phyloP scores from a whole-genome alignment of 2,888 invertebrate species.

The Dasypogon diadema region DNA sequence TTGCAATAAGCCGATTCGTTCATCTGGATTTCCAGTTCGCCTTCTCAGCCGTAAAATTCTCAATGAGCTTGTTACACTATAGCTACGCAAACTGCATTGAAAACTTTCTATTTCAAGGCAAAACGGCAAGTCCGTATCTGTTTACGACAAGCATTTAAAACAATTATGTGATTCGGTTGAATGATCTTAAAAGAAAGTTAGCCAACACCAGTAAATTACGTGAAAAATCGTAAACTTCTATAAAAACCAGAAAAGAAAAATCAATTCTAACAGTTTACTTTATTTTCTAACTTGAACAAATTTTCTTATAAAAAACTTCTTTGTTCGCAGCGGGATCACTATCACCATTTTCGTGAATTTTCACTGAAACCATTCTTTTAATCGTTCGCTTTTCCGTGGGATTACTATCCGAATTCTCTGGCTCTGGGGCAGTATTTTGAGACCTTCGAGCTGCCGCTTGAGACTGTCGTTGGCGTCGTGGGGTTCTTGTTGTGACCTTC shows the following conservation, averaged over 20 bases:
- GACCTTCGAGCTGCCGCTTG: no score
- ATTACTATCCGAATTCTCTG: neutral
- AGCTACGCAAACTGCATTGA: no score
- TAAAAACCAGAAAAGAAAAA: no score
- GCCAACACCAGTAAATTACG: no score
- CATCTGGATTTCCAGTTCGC: no score
- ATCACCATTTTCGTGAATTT: slow-evolving; percentile 16
- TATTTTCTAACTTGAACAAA: slow-evolving; percentile 31
- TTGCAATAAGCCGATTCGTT: no score
- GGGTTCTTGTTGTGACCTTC: neutral
- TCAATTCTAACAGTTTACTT: slow-evolving; percentile 5
- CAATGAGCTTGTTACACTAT: no score
- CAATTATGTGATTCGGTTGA: slow-evolving; percentile 22
- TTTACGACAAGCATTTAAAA: no score
- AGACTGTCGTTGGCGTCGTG: neutral
- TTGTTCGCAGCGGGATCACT: neutral
- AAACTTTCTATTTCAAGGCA: no score
- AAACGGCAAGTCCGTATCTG: no score
- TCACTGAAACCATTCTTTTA: slow-evolving; percentile 21
- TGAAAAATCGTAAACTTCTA: no score
- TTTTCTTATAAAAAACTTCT: slow-evolving; percentile 27
- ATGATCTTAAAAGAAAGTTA: slow-evolving; percentile 9
- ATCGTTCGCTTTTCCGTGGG: slow-evolving; percentile 10
- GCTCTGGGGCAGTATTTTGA: neutral
- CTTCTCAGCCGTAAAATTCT: no score